A percentile compares a stretch with the other conserved stretches of the same genome.
phyloP scores from a whole-genome alignment of 2,797 vertebrate genomes.

The Rallus crepitans region DNA sequence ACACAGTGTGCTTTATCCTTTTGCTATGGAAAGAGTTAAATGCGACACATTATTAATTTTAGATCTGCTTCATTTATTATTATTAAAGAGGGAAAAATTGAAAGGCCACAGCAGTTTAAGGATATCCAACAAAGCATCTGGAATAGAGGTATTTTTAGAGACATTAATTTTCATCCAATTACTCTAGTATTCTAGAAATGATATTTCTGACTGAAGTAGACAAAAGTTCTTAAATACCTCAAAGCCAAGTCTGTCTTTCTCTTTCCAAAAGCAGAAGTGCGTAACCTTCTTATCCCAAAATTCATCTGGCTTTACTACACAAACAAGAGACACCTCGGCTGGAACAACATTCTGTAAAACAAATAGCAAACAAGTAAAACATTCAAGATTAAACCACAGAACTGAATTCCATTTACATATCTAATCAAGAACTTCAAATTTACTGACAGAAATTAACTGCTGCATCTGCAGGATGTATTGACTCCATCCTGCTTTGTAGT shows the following conservation, averaged over 20 bases:
- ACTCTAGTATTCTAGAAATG: background rate
- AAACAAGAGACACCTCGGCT: constrained; percentile 96
- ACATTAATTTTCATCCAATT: background rate
- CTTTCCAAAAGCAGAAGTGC: constrained; percentile 99
- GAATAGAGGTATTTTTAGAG: background rate
- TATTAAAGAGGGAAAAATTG: background rate
- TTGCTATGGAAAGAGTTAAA: background rate
- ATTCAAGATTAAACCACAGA: background rate
- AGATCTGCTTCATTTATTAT: background rate
- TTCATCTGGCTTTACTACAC: constrained; percentile 98
- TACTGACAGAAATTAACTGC: background rate
- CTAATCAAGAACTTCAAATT: background rate
- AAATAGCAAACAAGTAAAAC: background rate
- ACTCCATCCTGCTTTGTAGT: background rate
- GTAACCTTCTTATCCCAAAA: constrained; percentile 99
- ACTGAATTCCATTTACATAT: background rate
- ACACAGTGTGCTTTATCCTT: background rate
- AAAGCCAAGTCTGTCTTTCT: constrained; percentile 97
- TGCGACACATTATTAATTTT: background rate
- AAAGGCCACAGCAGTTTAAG: background rate
- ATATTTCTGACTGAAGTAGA: background rate
- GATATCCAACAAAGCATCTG: background rate
- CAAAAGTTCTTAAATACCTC: constrained; percentile 83
- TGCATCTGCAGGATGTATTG: background rate
- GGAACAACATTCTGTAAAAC: constrained; percentile 94